Conservation (phyloP, 2,113 vertebrate species). For the Verasper variegatus region DNA sequence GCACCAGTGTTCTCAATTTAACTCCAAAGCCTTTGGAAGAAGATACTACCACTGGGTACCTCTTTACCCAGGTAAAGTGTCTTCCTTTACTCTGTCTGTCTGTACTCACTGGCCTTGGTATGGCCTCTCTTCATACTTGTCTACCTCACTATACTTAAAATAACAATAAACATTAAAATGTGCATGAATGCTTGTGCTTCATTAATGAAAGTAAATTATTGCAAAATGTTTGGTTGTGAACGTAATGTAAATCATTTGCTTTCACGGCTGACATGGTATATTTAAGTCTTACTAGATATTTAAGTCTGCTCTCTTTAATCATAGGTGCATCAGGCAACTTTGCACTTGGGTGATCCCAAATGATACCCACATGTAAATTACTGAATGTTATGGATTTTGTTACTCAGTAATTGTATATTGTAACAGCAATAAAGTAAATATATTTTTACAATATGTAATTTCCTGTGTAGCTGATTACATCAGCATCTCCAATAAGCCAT, state of each 20-base stretch:
- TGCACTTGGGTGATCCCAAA: too few relatives aligned
- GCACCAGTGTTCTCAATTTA: conserved; percentile 90
- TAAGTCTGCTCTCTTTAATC: too few relatives aligned
- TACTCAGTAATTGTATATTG: too few relatives aligned
- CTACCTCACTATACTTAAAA: background rate
- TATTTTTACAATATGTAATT: conserved; percentile 10
- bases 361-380: background rate
- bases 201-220: background rate
- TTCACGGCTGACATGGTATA: too few relatives aligned
- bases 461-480: conserved; percentile 88
- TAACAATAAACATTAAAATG: background rate
- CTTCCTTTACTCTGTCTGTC: too few relatives aligned
- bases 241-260: background rate
- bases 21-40: conserved; percentile 88
- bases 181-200: background rate
- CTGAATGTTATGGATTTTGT: background rate
- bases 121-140: background rate
- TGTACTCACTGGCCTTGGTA: too few relatives aligned
- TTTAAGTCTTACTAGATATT: too few relatives aligned
- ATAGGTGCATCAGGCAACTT: too few relatives aligned
- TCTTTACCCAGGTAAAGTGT: conserved; percentile 86
- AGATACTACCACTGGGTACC: conserved; percentile 88
- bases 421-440: background rate
- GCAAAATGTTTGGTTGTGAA: too few relatives aligned
- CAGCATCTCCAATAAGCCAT: conserved; percentile 93